phyloP scores from a whole-genome alignment of 2,888 invertebrate genomes.

The Autographa gamma region DNA sequence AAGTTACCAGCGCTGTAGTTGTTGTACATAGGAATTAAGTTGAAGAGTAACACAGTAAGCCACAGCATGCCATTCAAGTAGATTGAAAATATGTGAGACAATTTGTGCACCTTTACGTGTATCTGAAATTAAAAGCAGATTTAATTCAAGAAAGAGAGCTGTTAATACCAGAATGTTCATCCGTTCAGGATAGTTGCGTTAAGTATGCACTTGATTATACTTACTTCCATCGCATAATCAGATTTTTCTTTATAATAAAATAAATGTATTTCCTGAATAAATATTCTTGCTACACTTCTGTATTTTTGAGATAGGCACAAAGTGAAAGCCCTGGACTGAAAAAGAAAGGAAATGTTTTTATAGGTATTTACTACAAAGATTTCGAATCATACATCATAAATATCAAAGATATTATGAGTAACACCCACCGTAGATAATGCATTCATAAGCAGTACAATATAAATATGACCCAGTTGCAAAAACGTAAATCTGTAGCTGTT shows the following conservation, averaged over 20 bases:
- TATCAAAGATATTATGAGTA: neutral
- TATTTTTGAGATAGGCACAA: slow-evolving; percentile 45
- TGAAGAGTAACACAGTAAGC: slow-evolving; percentile 34
- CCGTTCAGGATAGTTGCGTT: too few species aligned
- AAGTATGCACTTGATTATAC: slow-evolving; percentile 8
- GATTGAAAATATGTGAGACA: slow-evolving; percentile 45
- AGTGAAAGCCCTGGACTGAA: slow-evolving; percentile 41
- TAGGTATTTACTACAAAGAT: too few species aligned
- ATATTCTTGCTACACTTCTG: slow-evolving; percentile 37
- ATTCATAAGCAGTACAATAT: slow-evolving; percentile 53
- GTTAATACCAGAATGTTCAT: neutral
- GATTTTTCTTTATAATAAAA: slow-evolving; percentile 49
- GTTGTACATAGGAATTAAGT: slow-evolving; percentile 38
- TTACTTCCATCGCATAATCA: slow-evolving; percentile 46
- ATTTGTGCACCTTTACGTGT: slow-evolving; percentile 49
- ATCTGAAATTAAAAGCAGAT: slow-evolving; percentile 47
- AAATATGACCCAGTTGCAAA: slow-evolving; percentile 53
- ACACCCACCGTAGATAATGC: slow-evolving; percentile 44
- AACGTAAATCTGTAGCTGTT: slow-evolving; percentile 42
- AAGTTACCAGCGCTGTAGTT: slow-evolving; percentile 41
- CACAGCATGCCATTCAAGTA: slow-evolving; percentile 27
- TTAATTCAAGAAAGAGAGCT: too few species aligned
- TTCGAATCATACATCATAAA: too few species aligned
- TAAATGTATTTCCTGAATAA: slow-evolving; percentile 45
- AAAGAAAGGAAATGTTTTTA: neutral